Evolutionary conservation across 2,888 invertebrate species (phyloP), one percentile per base, ranked within the genome.

Genomic region (Agonopterix subpropinquella): DNA sequence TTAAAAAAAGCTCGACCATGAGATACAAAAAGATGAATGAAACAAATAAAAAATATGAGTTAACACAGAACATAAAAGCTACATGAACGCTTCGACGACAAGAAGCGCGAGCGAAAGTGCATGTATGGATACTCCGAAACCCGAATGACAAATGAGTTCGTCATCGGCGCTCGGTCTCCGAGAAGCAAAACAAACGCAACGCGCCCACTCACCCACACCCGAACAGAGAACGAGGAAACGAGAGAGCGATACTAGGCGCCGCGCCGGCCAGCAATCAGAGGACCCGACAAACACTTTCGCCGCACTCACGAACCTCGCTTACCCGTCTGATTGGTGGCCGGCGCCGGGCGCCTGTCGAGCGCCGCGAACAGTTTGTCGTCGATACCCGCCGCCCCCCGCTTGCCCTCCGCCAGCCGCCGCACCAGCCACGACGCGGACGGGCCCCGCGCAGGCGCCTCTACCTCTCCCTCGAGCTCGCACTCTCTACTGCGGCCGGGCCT

Each of bases 81-180:
- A 28, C 28, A 28, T 28, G 28, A 28, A 28, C 28, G 28, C 28
- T 28, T 28, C 28, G 28, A 28, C 28, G 28, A 28, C 28, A 28
- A 7, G 28, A 73, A 64, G 77, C 80, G 85, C 84, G 76, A 77
- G 83, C 82, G 84, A 85, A 84, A 85, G 86, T 84, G 84, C 79
- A 73, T 73, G 82, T 78, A 84, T 78, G 80, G 81, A 79, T 76
- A 75, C 74, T 28, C 77, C 78, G 74, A 69, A 60, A 70, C 74
- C 75, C 75, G 74, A 73, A 57, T 67, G 70, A 73, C 67, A 61
- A 69, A 65, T 60, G 53, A 43, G 49, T n/a, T 66, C 61, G 74
- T 71, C 67, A 70, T 66, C 73, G 70, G 67, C 63, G 64, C 66
- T 63, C 67, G 64, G 62, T 49, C 61, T 65, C 66, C 65, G 60